These are phyloP conservation scores for Hirundichthys speculiger DNA, from an alignment of 2,113 vertebrate species.

Conservation along the genomic window DNA sequence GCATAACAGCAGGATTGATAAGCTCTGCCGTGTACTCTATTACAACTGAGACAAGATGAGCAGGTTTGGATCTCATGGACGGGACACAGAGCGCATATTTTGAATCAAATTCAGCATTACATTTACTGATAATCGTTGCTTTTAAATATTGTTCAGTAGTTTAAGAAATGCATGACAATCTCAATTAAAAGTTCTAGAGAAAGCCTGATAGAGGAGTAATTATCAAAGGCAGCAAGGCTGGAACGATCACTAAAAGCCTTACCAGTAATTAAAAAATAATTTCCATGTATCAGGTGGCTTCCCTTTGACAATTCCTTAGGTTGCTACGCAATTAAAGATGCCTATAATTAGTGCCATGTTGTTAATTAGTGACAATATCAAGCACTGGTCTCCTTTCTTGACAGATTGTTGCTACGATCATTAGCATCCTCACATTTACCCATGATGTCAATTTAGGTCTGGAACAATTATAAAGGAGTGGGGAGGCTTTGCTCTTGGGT, in stretches of 20 bases:
- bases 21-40: constrained; percentile 38
- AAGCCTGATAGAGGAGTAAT: constrained; percentile 70
- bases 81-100: constrained; percentile 12
- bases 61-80: constrained; percentile 28
- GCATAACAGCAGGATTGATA: constrained; percentile 69
- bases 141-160: constrained; percentile 3
- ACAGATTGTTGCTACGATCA: constrained; percentile 51
- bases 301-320: constrained; percentile 79
- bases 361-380: constrained; percentile 80
- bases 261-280: constrained; percentile 82
- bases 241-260: constrained; percentile 58
- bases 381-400: constrained; percentile 60
- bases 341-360: constrained; percentile 79
- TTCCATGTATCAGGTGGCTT: constrained; percentile 81
- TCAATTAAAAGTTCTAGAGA: constrained; percentile 72
- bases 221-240: constrained; percentile 64
- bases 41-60: constrained; percentile 56
- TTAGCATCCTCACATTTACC: constrained; percentile 46
- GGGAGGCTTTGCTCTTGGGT: constrained; percentile 23
- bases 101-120: background rate
- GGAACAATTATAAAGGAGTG: constrained; percentile 39
- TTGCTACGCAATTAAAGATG: constrained; percentile 81
- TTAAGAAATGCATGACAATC: constrained; percentile 51
- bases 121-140: constrained; percentile 4
- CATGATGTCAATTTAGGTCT: constrained; percentile 29